Conservation (phyloP, 2,797 vertebrate species). For the Oreonectes daqikongensis region DNA sequence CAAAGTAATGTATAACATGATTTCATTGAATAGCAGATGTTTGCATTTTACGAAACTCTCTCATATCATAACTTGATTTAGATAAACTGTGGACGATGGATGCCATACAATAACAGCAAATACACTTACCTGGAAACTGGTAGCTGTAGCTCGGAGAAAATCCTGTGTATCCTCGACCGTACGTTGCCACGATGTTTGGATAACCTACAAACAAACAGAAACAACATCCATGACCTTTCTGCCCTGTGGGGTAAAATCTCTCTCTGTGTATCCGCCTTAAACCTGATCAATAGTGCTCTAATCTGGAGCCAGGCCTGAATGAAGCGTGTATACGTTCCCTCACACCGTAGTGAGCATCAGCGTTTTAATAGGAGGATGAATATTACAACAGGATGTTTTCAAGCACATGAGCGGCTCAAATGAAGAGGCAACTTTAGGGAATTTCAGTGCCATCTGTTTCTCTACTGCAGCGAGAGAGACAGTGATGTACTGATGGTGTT, state of each 20-base stretch:
- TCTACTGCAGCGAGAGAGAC: neutral
- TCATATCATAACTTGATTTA: too few species aligned
- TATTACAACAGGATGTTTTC: constrained; percentile 43
- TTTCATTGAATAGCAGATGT: too few species aligned
- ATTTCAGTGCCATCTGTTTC: constrained; percentile 57
- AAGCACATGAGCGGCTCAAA: constrained; percentile 47
- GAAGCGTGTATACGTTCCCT: neutral
- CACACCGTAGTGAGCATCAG: constrained; percentile 25
- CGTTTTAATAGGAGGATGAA: constrained; percentile 13
- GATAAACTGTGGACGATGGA: too few species aligned
- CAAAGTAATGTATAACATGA: too few species aligned
- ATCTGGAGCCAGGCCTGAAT: neutral
- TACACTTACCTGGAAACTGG: constrained; percentile 94
- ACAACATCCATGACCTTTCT: neutral
- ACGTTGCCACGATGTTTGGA: constrained; percentile 98
- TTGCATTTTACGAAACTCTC: too few species aligned
- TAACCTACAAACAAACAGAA: constrained; percentile 80
- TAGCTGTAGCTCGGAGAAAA: constrained; percentile 99
- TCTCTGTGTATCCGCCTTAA: neutral
- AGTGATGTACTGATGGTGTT: constrained; percentile 20
- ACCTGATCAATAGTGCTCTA: constrained; percentile 25
- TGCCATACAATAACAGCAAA: neutral
- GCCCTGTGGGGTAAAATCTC: neutral
- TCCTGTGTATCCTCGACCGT: constrained; percentile 97
- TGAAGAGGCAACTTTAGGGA: constrained; percentile 46